These are phyloP conservation scores for Ceratosolen solmsi DNA, from an alignment of 1,140 invertebrate genomes.

Conservation along the genomic window DNA sequence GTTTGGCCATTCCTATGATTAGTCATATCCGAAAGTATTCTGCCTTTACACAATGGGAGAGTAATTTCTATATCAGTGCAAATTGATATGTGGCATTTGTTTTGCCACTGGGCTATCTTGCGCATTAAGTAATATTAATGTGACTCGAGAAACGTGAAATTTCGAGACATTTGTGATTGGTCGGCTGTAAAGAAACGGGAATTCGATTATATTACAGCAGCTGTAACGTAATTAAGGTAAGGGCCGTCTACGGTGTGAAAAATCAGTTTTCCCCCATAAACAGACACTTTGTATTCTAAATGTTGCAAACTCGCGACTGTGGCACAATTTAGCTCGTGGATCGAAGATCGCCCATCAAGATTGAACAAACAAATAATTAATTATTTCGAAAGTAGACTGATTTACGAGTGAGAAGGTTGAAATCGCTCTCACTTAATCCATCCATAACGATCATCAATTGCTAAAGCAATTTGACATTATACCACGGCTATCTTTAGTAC, in stretches of 20 bases:
- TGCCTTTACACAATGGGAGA: neutral
- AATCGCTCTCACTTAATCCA: neutral
- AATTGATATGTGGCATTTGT: neutral
- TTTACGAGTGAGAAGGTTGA: neutral
- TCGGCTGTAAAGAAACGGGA: neutral
- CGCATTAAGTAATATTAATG: neutral
- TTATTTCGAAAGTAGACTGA: neutral
- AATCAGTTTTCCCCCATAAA: neutral
- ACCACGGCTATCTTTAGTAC: neutral
- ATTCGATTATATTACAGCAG: neutral
- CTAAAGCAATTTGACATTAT: neutral
- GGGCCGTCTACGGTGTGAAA: neutral
- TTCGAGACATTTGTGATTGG: neutral
- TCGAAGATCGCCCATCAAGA: neutral
- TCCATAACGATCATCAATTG: too few species aligned
- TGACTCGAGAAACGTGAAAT: neutral
- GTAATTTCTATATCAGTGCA: neutral
- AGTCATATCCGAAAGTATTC: too few species aligned
- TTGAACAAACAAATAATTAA: neutral
- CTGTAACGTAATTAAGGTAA: neutral
- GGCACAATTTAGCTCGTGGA: neutral
- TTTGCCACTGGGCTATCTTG: neutral
- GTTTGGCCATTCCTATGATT: too few species aligned
- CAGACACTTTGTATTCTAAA: neutral
- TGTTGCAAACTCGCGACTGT: neutral